Evolutionary conservation across 2,113 vertebrate species (phyloP), one percentile per base, ranked within the genome.

Genomic region (Poecilia latipinna): DNA sequence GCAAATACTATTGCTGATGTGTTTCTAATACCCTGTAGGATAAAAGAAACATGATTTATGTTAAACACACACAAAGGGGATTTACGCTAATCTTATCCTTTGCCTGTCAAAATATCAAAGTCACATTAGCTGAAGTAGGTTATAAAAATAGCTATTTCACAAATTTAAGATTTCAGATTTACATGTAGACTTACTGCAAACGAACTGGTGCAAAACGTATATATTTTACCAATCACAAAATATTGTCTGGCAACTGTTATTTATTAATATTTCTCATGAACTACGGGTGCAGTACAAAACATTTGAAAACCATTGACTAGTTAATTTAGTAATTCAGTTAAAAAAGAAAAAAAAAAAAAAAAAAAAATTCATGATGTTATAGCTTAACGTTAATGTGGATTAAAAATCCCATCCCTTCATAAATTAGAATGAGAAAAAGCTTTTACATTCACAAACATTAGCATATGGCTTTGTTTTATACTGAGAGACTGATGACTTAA

Each of bases 1-100:
- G 81, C 72, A 86, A 92, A 91, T 83, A 84, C 78, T 76, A 83
- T 79, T 79, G 88, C 79, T 28, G 79, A 64, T 71, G 48, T 72
- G 44, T 75, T 78, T 84, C 70, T 79, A 73, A 83, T 74, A 74
- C 65, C 72, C 74, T 51, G 77, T 79, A 68, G 39, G 75, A 78
- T 75, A 84, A 75, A 67, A 84, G 76, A 68, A 71, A 54, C 29
- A 15, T 85, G 87, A 93, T 93, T 93, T 57, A 57, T n/a, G 4
- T 87, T 74, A 71, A 72, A 66, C 73, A 69, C 74, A 86, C 75
- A 84, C 76, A 24, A 61, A 74, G 70, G 70, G 88, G 78, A 90
- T 92, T 91, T 90, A 67, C 31, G 26, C 26, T 3, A 0, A 78
- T 87, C 78, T 82, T 73, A 85, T 86, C 84, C 81, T 84, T 71